Base-by-base conservation (phyloP, 2,888 invertebrate genomes). In the Hirtodrosophila duncani region DNA sequence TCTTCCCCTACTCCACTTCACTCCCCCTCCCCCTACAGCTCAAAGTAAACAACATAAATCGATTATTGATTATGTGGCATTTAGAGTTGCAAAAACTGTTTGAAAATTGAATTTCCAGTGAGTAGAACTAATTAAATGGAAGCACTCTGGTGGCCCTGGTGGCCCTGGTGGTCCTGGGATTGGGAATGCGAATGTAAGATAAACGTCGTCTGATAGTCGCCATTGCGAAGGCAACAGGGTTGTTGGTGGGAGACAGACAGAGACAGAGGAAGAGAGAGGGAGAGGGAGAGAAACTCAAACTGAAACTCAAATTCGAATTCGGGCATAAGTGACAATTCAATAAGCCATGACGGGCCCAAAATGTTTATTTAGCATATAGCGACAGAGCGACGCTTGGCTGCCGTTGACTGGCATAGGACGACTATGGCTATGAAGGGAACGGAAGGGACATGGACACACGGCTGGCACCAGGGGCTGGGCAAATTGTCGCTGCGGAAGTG, bases 321-420 rank as follows among this genome's bases (percentile, higher is more conserved):
- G 74, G 74, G 74, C 74, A 70, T 83, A 77, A 82, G 83, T 83
- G 84, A 84, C 84, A 84, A 83, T 83, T 84, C 84, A 84, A 84
- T 84, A 83, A 84, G 84, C 84, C 83, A 83, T 83, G 81, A 77
- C 81, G 78, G 75, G 75, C 72, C 69, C 74, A 70, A n/a, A 81
- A 78, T 83, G 83, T 84, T 84, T 84, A 81, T 78, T 84, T 84
- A 84, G 79, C 81, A 79, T 81, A 82, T 78, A 71, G 81, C 70
- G 78, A 67, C 77, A 67, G 70, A 68, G 70, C 65, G 67, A 74
- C 72, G 74, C 78, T 69, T 65, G 48, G 61, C 63, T 77, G 68
- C 10, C n/a, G 55, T 49, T 46, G 41, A 13, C 30, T 45, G 39
- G 39, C 24, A 20, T 17, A 21, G 21, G 4, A 18, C n/a, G n/a